Evolutionary conservation across 2,888 invertebrate species (phyloP).

Genomic region (Morpho helenor): DNA sequence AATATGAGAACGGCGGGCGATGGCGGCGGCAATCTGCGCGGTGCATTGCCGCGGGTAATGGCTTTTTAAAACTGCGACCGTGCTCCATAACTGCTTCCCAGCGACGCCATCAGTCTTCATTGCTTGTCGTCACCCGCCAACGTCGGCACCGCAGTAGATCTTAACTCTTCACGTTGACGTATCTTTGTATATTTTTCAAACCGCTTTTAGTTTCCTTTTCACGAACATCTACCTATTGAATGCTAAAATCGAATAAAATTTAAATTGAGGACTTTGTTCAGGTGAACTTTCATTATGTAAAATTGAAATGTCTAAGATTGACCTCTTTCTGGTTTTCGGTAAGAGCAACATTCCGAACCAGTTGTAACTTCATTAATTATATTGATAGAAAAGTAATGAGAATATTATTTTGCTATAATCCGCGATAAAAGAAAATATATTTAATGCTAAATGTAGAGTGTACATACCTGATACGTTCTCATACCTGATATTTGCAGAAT

Average conservation of each 20-base stretch:
- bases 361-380: too few species aligned
- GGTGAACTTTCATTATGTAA: too few species aligned
- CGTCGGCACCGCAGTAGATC: conserved; percentile 59
- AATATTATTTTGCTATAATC: too few species aligned
- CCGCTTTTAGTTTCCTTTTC: conserved; percentile 21
- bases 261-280: neutral
- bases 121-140: conserved; percentile 76
- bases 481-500: too few species aligned
- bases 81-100: conserved; percentile 76
- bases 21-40: conserved; percentile 64
- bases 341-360: too few species aligned
- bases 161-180: conserved; percentile 57
- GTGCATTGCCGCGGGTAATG: conserved; percentile 75
- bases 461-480: too few species aligned
- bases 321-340: too few species aligned
- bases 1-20: conserved; percentile 62
- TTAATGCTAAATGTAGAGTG: too few species aligned
- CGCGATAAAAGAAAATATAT: too few species aligned
- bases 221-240: conserved; percentile 8
- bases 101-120: conserved; percentile 79
- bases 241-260: conserved; percentile 10
- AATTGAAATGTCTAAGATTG: too few species aligned
- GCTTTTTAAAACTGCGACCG: conserved; percentile 80
- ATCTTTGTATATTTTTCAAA: conserved; percentile 29
- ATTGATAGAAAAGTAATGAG: too few species aligned